Conservation (phyloP, 53 echinoderm and acorn worm species). For the Hippasteria phrygiana region DNA sequence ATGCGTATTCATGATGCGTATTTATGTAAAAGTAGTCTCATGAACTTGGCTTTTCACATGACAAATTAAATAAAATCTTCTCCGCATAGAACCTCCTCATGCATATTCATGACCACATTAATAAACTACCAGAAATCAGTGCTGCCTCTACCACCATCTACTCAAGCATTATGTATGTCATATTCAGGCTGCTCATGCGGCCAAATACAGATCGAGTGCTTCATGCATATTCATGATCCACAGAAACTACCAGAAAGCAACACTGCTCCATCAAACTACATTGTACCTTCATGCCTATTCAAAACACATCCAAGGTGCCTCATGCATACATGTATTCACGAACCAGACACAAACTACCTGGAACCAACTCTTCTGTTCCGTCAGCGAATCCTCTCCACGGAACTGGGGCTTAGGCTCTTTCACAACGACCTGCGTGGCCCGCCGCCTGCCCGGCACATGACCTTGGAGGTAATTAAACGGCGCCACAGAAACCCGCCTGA, state of each 20-base stretch:
- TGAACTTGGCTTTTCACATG: no score
- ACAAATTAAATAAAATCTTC: neutral
- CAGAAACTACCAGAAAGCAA: slow-evolving; percentile 31
- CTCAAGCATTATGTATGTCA: no score
- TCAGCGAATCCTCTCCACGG: slow-evolving; percentile 43
- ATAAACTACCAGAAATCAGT: no score
- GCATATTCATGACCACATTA: neutral
- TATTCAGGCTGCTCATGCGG: neutral
- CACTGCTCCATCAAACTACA: no score
- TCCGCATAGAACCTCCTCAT: neutral
- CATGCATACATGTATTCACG: no score
- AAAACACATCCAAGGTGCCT: no score
- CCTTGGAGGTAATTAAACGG: slow-evolving; percentile 11
- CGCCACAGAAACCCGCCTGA: slow-evolving; percentile 7
- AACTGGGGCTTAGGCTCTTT: slow-evolving; percentile 4
- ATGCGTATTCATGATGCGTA: no score
- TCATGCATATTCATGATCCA: slow-evolving; percentile 8
- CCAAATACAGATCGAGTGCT: neutral
- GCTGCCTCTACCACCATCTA: no score
- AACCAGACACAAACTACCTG: slow-evolving; percentile 44
- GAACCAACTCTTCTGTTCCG: slow-evolving; percentile 37
- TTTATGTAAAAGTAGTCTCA: no score
- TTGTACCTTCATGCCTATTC: no score
- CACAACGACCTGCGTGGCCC: neutral
- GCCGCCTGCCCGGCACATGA: slow-evolving; percentile 3